Conservation (phyloP, 2,888 invertebrate genomes). For the Noctua janthe region DNA sequence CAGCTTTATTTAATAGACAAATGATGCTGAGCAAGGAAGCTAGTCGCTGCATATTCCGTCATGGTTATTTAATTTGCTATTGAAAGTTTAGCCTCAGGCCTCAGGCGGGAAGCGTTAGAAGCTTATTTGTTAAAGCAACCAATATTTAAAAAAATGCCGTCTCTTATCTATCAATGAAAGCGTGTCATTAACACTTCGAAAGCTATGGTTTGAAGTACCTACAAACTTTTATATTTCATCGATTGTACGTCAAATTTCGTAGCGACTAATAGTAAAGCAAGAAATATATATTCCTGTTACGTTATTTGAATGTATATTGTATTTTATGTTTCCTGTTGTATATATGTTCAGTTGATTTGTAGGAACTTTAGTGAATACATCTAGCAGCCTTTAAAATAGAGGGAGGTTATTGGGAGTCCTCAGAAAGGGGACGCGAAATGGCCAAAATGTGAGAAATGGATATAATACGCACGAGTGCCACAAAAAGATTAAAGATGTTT, state of each 20-base stretch:
- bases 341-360: conserved; percentile 3
- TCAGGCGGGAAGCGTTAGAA: conserved; percentile 13
- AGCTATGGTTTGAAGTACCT: conserved; percentile 47
- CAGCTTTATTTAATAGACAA: too few relatives aligned
- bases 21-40: conserved; percentile 4
- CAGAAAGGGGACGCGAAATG: not conserved
- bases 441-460: not conserved
- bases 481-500: not conserved
- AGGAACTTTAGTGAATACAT: conserved; percentile 1
- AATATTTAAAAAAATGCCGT: not conserved
- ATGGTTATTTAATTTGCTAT: not conserved
- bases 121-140: not conserved
- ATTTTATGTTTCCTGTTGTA: not conserved
- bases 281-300: not conserved
- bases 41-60: not conserved
- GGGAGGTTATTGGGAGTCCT: not conserved
- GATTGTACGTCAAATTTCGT: not conserved
- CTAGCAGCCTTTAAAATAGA: conserved; percentile 28
- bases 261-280: not conserved
- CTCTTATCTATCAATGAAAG: not conserved
- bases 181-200: conserved; percentile 36
- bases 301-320: not conserved
- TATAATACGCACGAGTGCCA: not conserved
- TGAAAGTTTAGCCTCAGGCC: not conserved
- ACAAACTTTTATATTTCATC: conserved; percentile 18